Evolutionary conservation across 2,888 invertebrate genomes (phyloP).

Genomic region (Hydraecia micacea): DNA sequence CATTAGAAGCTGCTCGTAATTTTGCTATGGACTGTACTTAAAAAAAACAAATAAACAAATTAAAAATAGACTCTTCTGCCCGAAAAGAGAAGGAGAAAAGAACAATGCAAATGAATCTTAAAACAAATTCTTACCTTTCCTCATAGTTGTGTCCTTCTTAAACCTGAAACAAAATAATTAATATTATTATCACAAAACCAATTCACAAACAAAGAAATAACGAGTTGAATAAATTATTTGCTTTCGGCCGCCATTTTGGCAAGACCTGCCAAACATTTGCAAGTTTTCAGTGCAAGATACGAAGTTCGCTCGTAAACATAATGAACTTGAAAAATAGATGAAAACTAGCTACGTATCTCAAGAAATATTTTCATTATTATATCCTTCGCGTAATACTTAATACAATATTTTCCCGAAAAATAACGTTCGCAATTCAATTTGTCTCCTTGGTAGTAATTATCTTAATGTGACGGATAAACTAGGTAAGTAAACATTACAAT

Average conservation of each 20-base stretch:
- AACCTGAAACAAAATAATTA: constrained; percentile 82
- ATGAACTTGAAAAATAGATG: constrained; percentile 41
- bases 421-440: neutral
- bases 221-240: constrained; percentile 55
- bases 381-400: neutral
- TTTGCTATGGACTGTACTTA: neutral
- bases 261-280: constrained; percentile 24
- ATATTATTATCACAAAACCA: constrained; percentile 53
- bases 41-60: neutral
- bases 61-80: constrained; percentile 50
- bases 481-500: neutral
- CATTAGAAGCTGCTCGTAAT: neutral
- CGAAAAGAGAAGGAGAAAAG: constrained; percentile 29
- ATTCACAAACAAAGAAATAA: constrained; percentile 44
- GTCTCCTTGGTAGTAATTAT: neutral
- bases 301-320: constrained; percentile 61
- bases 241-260: constrained; percentile 34
- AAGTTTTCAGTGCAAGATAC: constrained; percentile 32
- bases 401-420: neutral
- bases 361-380: constrained; percentile 34
- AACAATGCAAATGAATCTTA: constrained; percentile 24
- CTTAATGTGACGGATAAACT: neutral
- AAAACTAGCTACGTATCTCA: constrained; percentile 16
- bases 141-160: constrained; percentile 83
- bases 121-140: constrained; percentile 79